Evolutionary conservation across 2,113 vertebrate species (phyloP).

Genomic region (Lasiurus cinereus): DNA sequence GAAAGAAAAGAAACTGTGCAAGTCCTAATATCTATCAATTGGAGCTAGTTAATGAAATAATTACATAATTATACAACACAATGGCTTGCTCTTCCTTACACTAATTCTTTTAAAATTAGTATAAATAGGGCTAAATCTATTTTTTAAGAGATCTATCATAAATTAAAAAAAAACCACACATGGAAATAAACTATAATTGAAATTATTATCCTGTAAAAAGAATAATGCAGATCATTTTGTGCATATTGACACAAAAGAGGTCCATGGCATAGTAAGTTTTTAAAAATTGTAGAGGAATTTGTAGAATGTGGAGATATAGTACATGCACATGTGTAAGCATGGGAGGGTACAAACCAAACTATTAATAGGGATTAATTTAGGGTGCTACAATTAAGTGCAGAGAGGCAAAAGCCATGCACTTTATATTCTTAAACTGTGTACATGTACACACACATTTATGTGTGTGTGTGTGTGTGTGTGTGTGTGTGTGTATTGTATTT

Average conservation of each 20-base stretch:
- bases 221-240: background rate
- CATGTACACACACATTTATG: background rate
- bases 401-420: background rate
- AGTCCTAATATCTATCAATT: background rate
- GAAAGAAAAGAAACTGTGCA: constrained; percentile 28
- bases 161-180: too few species aligned
- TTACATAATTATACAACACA: background rate
- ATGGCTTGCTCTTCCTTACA: background rate
- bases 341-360: constrained; percentile 59
- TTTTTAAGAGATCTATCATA: too few species aligned
- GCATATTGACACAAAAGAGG: background rate
- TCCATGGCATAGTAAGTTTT: background rate
- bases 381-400: background rate
- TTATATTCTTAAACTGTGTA: background rate
- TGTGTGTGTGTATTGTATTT: constrained; percentile 41
- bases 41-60: background rate
- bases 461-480: constrained; percentile 56
- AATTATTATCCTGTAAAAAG: background rate
- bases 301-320: background rate
- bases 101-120: too few species aligned
- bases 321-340: background rate
- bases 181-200: too few species aligned
- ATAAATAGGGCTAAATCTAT: too few species aligned
- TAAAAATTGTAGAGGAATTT: background rate
- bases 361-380: background rate